Evolutionary conservation across 2,113 vertebrate species (phyloP).

Genomic region (Thermophis baileyi): DNA sequence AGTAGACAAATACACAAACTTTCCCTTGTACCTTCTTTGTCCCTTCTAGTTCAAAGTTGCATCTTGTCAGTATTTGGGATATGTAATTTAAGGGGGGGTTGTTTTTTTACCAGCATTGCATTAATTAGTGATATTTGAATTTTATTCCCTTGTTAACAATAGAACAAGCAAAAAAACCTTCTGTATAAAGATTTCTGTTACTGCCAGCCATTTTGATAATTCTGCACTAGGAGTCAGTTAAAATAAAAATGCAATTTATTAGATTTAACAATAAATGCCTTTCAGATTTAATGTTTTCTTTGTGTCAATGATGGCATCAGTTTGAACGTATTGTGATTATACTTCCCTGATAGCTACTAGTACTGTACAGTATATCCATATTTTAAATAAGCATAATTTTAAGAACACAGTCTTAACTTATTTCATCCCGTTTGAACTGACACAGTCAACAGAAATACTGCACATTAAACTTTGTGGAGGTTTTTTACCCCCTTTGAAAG

Average conservation of each 20-base stretch:
- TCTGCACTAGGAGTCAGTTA: background rate
- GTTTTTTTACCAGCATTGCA: slow-evolving; percentile 1
- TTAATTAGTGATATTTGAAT: slow-evolving; percentile 26
- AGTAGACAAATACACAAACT: background rate
- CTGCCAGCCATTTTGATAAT: background rate
- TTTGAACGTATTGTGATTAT: background rate
- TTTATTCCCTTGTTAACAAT: slow-evolving; percentile 13
- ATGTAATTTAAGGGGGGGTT: background rate
- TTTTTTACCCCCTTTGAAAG: background rate
- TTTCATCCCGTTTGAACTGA: background rate
- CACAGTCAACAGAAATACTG: background rate
- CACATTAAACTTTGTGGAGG: background rate
- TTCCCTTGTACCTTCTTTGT: background rate
- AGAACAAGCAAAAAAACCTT: background rate
- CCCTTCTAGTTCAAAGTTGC: background rate
- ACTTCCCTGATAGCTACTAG: background rate
- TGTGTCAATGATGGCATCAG: background rate
- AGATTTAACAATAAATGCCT: background rate
- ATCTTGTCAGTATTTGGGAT: background rate
- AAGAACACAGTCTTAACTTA: background rate
- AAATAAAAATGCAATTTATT: background rate
- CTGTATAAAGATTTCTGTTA: slow-evolving; percentile 27
- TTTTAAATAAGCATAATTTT: background rate
- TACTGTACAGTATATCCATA: background rate
- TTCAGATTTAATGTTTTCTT: background rate